Conservation (phyloP, 2,888 invertebrate genomes). For the Gnatocerus cornutus region DNA sequence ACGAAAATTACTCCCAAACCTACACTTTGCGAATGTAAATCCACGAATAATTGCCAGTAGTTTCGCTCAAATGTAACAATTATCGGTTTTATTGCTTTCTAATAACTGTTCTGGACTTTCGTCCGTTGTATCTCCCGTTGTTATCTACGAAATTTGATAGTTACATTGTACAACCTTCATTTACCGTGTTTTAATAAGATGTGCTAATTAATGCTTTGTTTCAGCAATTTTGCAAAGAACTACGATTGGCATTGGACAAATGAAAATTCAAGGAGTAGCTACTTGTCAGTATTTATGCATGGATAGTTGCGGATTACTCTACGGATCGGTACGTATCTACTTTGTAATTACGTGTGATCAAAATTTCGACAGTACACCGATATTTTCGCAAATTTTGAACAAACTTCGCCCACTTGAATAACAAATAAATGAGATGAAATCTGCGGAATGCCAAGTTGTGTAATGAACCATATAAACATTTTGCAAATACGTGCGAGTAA, state of each 20-base stretch:
- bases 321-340: slow-evolving; percentile 88
- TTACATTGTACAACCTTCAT: slow-evolving; percentile 3
- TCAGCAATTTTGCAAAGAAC: slow-evolving; percentile 82
- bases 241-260: slow-evolving; percentile 83
- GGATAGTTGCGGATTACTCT: slow-evolving; percentile 89
- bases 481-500: slow-evolving; percentile 9
- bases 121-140: not conserved
- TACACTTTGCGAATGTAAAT: slow-evolving; percentile 5
- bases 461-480: slow-evolving; percentile 24
- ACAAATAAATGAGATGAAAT: not conserved
- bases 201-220: slow-evolving; percentile 66
- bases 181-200: not conserved
- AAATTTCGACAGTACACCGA: too few relatives aligned
- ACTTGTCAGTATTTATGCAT: slow-evolving; percentile 92
- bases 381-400: too few relatives aligned
- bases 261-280: slow-evolving; percentile 91
- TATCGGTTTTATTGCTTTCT: slow-evolving; percentile 38
- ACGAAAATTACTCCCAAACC: not conserved
- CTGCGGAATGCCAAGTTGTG: slow-evolving; percentile 5
- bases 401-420: too few relatives aligned
- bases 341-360: too few relatives aligned
- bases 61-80: slow-evolving; percentile 33
- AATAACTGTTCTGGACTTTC: slow-evolving; percentile 24
- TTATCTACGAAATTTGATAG: not conserved
- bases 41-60: slow-evolving; percentile 12